Evolutionary conservation across 2,797 vertebrate species (phyloP).

Genomic region (Danio kyathit): DNA sequence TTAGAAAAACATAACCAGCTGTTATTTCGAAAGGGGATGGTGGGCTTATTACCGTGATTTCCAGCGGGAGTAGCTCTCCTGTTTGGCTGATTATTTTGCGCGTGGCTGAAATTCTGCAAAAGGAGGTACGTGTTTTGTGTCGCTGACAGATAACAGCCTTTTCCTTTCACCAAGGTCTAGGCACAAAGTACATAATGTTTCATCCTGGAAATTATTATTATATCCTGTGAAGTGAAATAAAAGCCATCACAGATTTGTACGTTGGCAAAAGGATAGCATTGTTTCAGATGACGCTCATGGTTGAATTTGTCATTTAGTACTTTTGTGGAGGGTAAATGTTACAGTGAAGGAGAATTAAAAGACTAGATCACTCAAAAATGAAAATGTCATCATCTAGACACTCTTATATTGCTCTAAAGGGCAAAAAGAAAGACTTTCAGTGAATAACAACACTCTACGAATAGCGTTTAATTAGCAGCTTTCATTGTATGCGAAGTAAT

Average conservation of each 20-base stretch:
- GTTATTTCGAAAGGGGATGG: conserved; percentile 71
- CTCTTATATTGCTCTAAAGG: neutral
- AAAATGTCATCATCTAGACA: neutral
- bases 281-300: conserved; percentile 21
- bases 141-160: conserved; percentile 58
- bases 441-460: neutral
- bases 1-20: conserved; percentile 75
- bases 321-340: conserved; percentile 43
- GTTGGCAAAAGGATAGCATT: conserved; percentile 14
- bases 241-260: conserved; percentile 15
- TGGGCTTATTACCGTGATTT: conserved; percentile 69
- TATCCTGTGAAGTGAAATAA: conserved; percentile 27
- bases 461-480: neutral
- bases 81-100: conserved; percentile 60
- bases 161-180: conserved; percentile 62
- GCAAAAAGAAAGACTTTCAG: conserved; percentile 4
- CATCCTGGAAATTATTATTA: conserved; percentile 48
- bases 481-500: neutral
- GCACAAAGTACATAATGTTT: conserved; percentile 55
- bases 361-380: neutral
- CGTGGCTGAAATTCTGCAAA: conserved; percentile 54
- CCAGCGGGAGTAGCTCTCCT: conserved; percentile 62
- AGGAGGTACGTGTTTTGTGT: conserved; percentile 51
- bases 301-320: conserved; percentile 42
- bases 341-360: conserved; percentile 34